phyloP scores from a whole-genome alignment of 2,113 vertebrate species.

The Macroglossus sobrinus region DNA sequence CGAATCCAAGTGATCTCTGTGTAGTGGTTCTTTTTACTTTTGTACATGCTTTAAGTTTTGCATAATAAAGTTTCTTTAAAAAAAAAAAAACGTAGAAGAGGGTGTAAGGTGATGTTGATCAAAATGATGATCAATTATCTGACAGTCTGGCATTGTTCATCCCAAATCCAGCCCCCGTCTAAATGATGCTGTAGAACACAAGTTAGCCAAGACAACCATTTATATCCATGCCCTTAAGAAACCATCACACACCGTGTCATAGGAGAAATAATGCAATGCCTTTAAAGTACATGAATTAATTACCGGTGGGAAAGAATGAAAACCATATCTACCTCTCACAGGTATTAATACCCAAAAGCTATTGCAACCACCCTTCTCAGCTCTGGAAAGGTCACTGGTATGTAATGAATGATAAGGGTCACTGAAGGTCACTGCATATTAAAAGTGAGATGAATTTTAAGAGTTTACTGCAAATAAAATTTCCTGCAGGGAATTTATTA shows the following conservation, averaged over 20 bases:
- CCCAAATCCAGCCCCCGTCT: background rate
- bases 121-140: background rate
- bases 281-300: conserved; percentile 14
- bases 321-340: background rate
- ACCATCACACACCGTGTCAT: background rate
- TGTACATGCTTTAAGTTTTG: background rate
- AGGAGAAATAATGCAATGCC: background rate
- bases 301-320: background rate
- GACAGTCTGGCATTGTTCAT: background rate
- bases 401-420: conserved; percentile 46
- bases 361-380: background rate
- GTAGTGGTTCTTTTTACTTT: background rate
- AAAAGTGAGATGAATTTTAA: conserved; percentile 63
- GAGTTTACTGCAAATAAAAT: conserved; percentile 62
- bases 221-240: background rate
- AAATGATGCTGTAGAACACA: background rate
- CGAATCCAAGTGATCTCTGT: background rate
- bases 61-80: background rate
- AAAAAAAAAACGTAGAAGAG: background rate
- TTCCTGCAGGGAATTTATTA: conserved; percentile 51
- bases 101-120: background rate
- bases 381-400: conserved; percentile 47
- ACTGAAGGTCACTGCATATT: conserved; percentile 47
- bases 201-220: background rate
- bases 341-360: conserved; percentile 19